Base-by-base conservation (phyloP, 1,140 invertebrate species). In the Amphibalanus amphitrite region DNA sequence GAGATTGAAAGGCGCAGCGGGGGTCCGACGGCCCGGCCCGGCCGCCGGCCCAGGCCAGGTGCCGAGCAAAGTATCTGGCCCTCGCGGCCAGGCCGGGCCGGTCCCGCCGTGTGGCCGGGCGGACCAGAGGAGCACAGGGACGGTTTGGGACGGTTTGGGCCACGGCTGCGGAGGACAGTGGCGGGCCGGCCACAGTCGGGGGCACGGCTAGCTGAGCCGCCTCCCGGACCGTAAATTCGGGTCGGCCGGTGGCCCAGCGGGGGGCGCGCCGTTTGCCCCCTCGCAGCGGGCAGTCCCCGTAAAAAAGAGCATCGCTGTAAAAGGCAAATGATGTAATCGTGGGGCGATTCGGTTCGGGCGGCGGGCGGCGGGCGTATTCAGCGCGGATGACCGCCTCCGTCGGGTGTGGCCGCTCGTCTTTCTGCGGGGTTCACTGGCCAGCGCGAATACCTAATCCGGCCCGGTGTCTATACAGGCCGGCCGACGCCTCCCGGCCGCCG, bases 1-100 rank as follows among this genome's bases (percentile, higher is more conserved):
- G n/a, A 67, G 65, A 67, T 67, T 67, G 65, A 67, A 67, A 67
- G 65, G 26, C 65, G 26, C 65, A 67, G 65, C 65, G 28, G 65
- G 65, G n/a, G 65, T 26, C 65, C 13, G 47, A 3, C 47, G 4
- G 33, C 4, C 33, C 33, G 4, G 33, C 4, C 33, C 15, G 4
- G 33, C 47, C 47, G 47, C 47, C 6, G 47, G 47, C 10, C 47
- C 6, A 20, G 47, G 47, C 47, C 47, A 59, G 47, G 13, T 23
- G 47, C 47, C 47, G 47, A 3, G 47, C 23, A 13, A 59, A 59
- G 20, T 59, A 59, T 23, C 47, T 59, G 47, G 13, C 1, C 47
- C 47, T 59, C 33, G 33, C 33, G n/a, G n/a, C n/a, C n/a, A n/a
- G n/a, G n/a, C n/a, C n/a, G n/a, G n/a, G n/a, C n/a, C n/a, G n/a